These are phyloP conservation scores for Cinara cedri DNA, from an alignment of 2,888 invertebrate genomes.

Conservation along the genomic window DNA sequence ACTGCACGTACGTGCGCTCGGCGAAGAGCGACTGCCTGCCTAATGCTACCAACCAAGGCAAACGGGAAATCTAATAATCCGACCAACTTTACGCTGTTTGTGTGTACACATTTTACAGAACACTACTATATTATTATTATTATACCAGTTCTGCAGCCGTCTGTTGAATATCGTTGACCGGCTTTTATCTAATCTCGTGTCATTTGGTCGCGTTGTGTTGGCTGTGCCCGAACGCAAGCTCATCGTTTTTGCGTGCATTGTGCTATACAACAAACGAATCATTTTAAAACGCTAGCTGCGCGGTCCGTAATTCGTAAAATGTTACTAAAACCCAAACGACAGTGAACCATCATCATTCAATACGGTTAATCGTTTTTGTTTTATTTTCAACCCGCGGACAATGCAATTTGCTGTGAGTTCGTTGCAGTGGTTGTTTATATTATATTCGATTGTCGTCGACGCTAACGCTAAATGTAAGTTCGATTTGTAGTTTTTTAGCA, in stretches of 20 bases:
- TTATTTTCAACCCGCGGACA: background rate
- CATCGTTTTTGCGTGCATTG: background rate
- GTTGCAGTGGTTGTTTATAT: constrained; percentile 7
- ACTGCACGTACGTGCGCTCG: no score
- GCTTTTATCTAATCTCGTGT: constrained; percentile 31
- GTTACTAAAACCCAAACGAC: constrained; percentile 16
- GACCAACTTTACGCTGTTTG: constrained; percentile 2
- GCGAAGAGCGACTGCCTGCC: constrained; percentile 13
- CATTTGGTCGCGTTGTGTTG: constrained; percentile 18
- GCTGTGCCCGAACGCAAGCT: background rate
- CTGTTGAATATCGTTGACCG: background rate
- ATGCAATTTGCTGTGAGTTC: constrained; percentile 17
- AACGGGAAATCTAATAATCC: constrained; percentile 29
- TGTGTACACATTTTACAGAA: background rate
- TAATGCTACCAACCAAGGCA: constrained; percentile 35
- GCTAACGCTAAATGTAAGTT: constrained; percentile 41
- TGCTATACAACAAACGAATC: no score
- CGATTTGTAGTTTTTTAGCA: background rate
- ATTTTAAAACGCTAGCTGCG: background rate
- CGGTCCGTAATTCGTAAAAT: background rate
- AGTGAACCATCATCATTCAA: background rate
- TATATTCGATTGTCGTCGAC: background rate
- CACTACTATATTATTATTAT: no score
- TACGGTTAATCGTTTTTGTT: background rate
- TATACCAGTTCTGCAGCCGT: no score